Percentiles rank a stretch among this genome's conserved stretches.
phyloP scores from a whole-genome alignment of 2,797 vertebrate genomes.

The Intellagama lesueurii region DNA sequence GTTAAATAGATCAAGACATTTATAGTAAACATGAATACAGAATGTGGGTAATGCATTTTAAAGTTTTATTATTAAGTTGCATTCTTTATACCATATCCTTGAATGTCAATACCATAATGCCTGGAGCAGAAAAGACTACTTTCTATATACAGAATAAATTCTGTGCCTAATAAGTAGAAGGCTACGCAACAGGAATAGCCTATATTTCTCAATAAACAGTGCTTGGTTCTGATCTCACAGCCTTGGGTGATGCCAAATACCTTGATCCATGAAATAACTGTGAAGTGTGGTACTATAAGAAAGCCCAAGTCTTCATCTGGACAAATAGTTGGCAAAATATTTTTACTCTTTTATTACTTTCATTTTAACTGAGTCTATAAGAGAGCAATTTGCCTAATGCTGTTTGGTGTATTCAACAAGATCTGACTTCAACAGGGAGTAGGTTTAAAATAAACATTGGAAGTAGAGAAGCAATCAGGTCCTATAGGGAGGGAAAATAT shows the following conservation, averaged over 20 bases:
- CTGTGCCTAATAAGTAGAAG: background rate
- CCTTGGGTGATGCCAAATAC: background rate
- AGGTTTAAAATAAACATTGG: background rate
- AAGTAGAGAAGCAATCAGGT: background rate
- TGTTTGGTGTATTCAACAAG: background rate
- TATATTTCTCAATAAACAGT: background rate
- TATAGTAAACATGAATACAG: constrained; percentile 59
- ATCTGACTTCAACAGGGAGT: background rate
- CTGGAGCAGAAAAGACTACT: constrained; percentile 22
- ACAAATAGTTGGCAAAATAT: background rate
- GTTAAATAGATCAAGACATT: constrained; percentile 54
- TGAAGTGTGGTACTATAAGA: background rate
- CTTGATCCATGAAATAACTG: constrained; percentile 4
- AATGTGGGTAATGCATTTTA: constrained; percentile 53
- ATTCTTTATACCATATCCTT: constrained; percentile 58
- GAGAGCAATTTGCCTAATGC: background rate
- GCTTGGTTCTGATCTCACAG: background rate
- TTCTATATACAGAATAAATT: background rate
- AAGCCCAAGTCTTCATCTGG: background rate
- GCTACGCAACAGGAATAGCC: background rate
- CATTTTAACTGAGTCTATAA: background rate
- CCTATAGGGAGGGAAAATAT: background rate
- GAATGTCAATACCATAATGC: constrained; percentile 35
- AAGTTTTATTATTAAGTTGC: constrained; percentile 44
- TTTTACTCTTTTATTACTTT: background rate